Evolutionary conservation across 2,113 vertebrate genomes (phyloP).

Genomic region (Lipophrys pholis): DNA sequence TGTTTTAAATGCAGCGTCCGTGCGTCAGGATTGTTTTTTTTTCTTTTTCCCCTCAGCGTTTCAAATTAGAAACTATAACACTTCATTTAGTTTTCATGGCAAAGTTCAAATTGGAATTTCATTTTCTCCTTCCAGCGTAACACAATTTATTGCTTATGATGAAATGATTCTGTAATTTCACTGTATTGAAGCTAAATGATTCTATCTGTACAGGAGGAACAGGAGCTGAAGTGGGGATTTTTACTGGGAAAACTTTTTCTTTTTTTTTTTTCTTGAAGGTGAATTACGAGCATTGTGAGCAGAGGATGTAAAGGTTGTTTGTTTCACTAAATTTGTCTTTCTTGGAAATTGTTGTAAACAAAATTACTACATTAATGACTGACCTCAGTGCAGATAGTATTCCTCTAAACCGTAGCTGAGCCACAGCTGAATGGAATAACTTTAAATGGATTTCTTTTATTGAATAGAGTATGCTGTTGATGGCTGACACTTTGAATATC

Average conservation of each 20-base stretch:
- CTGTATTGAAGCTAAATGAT: neutral
- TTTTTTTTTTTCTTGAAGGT: too few relatives aligned
- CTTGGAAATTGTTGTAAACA: too few relatives aligned
- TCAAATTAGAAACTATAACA: slow-evolving; percentile 1
- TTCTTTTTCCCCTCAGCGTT: neutral
- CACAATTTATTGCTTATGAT: neutral
- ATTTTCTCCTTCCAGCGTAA: neutral
- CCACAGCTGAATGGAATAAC: neutral
- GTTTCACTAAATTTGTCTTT: too few relatives aligned
- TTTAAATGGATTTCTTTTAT: slow-evolving; percentile 12
- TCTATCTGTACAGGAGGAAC: too few relatives aligned
- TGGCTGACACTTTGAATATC: slow-evolving; percentile 67
- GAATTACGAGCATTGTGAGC: too few relatives aligned
- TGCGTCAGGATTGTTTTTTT: slow-evolving; percentile 6
- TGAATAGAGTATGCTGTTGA: slow-evolving; percentile 59
- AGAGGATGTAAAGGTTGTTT: too few relatives aligned
- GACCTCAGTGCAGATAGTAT: too few relatives aligned
- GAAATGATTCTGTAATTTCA: neutral
- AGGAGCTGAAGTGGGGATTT: too few relatives aligned
- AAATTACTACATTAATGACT: too few relatives aligned
- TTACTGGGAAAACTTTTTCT: too few relatives aligned
- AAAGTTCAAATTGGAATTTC: slow-evolving; percentile 11
- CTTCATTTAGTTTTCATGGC: neutral
- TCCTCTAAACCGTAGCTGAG: neutral
- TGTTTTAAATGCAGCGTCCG: slow-evolving; percentile 19